phyloP scores from a whole-genome alignment of 2,113 vertebrate species.

The Procavia capensis region DNA sequence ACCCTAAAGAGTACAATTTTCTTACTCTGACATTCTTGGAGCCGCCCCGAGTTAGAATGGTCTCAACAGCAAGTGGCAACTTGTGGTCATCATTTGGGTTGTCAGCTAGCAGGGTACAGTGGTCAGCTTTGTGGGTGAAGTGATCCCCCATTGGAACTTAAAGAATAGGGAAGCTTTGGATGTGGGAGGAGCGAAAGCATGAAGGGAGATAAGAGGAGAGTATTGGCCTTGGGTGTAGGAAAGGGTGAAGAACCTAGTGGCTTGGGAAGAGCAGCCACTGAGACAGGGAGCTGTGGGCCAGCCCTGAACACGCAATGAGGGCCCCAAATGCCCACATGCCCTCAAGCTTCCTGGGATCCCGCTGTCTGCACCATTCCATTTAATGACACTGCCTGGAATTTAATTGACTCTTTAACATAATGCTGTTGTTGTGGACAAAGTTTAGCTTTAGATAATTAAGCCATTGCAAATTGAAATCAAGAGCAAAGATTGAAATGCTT shows the following conservation, averaged over 20 bases:
- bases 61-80: neutral
- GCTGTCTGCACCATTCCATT: neutral
- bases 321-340: neutral
- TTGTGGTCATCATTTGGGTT: neutral
- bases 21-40: neutral
- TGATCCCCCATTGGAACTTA: neutral
- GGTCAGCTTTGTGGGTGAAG: neutral
- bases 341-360: neutral
- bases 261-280: accelerated
- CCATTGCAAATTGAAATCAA: constrained; percentile 58
- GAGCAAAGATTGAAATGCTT: constrained; percentile 44
- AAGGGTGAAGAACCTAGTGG: neutral
- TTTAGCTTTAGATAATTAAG: constrained; percentile 62
- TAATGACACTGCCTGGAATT: constrained; percentile 16
- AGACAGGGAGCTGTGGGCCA: neutral
- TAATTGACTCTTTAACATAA: constrained; percentile 67
- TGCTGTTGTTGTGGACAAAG: constrained; percentile 48
- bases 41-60: neutral
- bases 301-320: neutral
- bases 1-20: neutral
- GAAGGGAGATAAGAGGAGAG: accelerated
- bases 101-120: neutral
- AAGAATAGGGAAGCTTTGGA: neutral
- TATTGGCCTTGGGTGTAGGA: neutral
- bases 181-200: neutral